Conservation (phyloP, 2,113 vertebrate genomes). For the Pelecanus crispus region DNA sequence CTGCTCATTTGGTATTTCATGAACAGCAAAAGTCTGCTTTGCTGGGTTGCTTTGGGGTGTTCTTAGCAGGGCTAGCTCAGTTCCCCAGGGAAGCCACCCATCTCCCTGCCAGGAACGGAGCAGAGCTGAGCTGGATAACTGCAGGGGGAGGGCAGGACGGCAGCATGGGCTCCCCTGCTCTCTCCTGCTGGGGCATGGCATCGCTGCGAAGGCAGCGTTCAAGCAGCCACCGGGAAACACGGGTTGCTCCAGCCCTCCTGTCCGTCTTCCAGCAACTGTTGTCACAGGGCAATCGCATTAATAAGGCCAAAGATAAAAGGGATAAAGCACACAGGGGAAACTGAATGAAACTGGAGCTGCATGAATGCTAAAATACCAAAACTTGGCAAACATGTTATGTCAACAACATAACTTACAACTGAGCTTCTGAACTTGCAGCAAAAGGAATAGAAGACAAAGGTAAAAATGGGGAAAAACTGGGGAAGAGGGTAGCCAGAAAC, state of each 20-base stretch:
- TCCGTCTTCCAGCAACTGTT: not conserved
- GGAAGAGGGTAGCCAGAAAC: not conserved
- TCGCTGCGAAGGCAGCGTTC: not conserved
- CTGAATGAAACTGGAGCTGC: slow-evolving; percentile 34
- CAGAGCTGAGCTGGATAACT: not conserved
- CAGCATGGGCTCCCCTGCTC: not conserved
- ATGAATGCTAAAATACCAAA: slow-evolving; percentile 19
- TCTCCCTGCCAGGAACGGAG: not conserved
- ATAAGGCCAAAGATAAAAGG: slow-evolving; percentile 37
- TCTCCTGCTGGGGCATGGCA: not conserved
- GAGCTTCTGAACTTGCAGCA: not conserved
- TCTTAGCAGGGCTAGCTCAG: not conserved
- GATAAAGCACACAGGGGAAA: not conserved
- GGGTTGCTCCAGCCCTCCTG: not conserved
- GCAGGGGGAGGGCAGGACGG: not conserved
- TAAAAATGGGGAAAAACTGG: not conserved
- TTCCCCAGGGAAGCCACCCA: not conserved
- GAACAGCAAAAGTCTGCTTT: not conserved
- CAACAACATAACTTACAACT: not conserved
- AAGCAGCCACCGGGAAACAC: not conserved
- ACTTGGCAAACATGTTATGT: slow-evolving; percentile 24
- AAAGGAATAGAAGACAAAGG: not conserved
- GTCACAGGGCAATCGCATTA: not conserved
- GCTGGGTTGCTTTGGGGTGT: not conserved
- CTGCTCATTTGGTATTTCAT: not conserved